phyloP scores from a whole-genome alignment of 2,797 vertebrate species.

The Scyliorhinus canicula region DNA sequence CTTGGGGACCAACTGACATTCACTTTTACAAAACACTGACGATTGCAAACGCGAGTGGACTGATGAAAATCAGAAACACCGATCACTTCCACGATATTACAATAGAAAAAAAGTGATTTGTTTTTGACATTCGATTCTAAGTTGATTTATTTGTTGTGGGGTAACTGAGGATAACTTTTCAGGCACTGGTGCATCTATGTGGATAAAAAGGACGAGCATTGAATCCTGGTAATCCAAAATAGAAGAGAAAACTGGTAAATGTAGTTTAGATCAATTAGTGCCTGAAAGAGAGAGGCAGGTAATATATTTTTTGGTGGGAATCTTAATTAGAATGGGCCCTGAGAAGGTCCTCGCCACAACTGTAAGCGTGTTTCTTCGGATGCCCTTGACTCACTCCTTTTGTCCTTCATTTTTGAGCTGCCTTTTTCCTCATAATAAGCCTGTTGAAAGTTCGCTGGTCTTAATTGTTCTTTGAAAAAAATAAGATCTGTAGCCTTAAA shows the following conservation, averaged over 20 bases:
- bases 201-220: not conserved
- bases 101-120: not conserved
- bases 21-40: not conserved
- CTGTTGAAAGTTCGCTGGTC: not conserved
- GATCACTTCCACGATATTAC: not conserved
- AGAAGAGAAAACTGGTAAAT: not conserved
- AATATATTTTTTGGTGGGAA: not conserved
- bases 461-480: not conserved
- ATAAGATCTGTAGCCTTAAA: not conserved
- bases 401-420: not conserved
- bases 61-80: not conserved
- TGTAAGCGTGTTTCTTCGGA: not conserved
- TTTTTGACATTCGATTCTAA: not conserved
- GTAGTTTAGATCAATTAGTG: not conserved
- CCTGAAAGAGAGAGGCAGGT: not conserved
- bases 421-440: not conserved
- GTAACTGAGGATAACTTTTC: not conserved
- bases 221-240: not conserved
- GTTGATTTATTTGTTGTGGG: not conserved
- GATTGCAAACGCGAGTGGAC: not conserved
- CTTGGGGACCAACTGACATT: not conserved
- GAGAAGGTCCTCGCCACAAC: not conserved
- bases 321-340: not conserved
- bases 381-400: not conserved
- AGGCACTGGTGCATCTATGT: not conserved